These are phyloP conservation scores for Hypotaenidia okinawae DNA, from an alignment of 2,797 vertebrate species.

Conservation along the genomic window DNA sequence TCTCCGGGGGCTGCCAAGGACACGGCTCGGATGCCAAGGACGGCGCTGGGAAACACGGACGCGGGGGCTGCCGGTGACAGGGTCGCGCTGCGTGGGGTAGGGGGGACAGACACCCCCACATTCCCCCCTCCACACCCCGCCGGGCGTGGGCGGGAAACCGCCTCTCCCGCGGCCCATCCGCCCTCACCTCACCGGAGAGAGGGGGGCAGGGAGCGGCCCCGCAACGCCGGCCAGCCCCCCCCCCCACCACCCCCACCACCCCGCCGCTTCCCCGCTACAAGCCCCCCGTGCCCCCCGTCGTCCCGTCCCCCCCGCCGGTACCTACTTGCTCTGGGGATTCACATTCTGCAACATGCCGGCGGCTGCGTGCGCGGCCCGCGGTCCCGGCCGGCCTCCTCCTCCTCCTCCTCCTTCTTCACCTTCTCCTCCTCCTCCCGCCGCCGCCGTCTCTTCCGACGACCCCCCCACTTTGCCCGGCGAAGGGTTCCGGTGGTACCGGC, in stretches of 20 bases:
- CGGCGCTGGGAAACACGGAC: no score
- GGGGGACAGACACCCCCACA: no score
- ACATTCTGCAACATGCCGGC: slow-evolving; percentile 78
- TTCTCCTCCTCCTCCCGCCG: neutral
- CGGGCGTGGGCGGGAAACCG: neutral
- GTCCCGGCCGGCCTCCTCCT: slow-evolving; percentile 24
- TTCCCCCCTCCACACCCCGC: neutral
- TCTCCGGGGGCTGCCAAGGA: neutral
- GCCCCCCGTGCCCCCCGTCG: no score
- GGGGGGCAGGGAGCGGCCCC: neutral
- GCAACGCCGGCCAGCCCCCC: neutral
- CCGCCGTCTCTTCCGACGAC: slow-evolving; percentile 27
- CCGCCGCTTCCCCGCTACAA: no score
- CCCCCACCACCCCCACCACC: no score
- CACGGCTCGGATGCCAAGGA: neutral
- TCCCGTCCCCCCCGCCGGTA: no score
- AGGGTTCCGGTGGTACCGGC: neutral
- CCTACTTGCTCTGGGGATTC: slow-evolving; percentile 78
- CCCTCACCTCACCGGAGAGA: no score
- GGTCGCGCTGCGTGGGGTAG: no score
- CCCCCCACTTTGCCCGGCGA: slow-evolving; percentile 37
- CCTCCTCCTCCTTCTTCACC: neutral
- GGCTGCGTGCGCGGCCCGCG: neutral
- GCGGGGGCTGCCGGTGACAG: neutral
- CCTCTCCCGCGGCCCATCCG: neutral